Evolutionary conservation across 30 jellyfish, hydroid and myxozoan species (phyloP), one percentile per base, ranked within the genome.

Genomic region (Catostylus mosaicus): DNA sequence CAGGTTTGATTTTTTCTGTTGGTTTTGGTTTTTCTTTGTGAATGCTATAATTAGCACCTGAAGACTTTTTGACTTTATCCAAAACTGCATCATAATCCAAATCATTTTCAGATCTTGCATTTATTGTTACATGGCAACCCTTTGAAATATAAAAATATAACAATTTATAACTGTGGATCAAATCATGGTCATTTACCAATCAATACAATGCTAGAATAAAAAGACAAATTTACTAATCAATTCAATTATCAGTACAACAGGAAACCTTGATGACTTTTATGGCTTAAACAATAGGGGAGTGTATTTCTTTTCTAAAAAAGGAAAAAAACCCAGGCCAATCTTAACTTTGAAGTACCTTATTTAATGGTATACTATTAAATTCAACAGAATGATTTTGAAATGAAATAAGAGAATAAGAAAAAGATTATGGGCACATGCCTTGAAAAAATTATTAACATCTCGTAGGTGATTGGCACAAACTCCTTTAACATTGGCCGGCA

Each of bases 111-210:
- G 89, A 73, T 30, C 98, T 83, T 59, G 98, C 98, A 37, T 87
- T 87, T 12, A 93, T 54, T 60, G 96, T 83, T 54, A 93, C 98
- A 77, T 93, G 98, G 50, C 94, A 94, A 11, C 98, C 98, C 98
- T 93, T 57, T 3, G 20, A 27, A 50, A 50, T 3, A 50, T 3
- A 50, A 8, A 16, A 50, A 5, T 3, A 10, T 50, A 5, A 50
- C 5, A 5, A 50, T 14, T 40, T 7, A 40, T 7, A 40, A 40
- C 11, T 14, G 14, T 7, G 54, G 54, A 40, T 40, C 7, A 5
- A 14, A 40, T 40, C 14, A 40, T 7, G 14, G 14, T 5, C 7
- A 5, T 40, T 40, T 40, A 14, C 54, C 7, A 5, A 40, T 5
- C 11, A 40, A 14, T 40, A 50, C 5, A 27, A 16, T 4, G 24